phyloP scores from a whole-genome alignment of 2,888 invertebrate species.

The Notodonta ziczac region DNA sequence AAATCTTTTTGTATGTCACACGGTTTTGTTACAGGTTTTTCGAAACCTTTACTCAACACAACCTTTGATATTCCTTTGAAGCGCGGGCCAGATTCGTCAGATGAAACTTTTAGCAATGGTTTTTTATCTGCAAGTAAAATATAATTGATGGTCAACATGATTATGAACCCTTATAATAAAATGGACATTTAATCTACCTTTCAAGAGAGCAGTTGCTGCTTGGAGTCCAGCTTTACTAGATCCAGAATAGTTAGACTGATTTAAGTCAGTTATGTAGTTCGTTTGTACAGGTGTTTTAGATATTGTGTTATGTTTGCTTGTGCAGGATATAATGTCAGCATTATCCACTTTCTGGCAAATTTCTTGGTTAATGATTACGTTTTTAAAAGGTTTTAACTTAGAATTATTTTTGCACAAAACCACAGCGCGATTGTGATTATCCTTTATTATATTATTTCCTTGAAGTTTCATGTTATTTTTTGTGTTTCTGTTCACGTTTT shows the following conservation, averaged over 20 bases:
- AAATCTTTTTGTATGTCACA: constrained; percentile 20
- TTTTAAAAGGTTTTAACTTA: not conserved
- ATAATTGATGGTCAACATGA: not conserved
- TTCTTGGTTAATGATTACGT: constrained; percentile 7
- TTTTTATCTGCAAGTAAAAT: constrained; percentile 14
- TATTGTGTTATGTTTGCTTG: not conserved
- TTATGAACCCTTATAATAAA: not conserved
- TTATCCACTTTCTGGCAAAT: constrained; percentile 1
- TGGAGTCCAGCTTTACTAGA: constrained; percentile 31
- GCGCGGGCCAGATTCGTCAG: constrained; percentile 30
- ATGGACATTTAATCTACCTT: constrained; percentile 17
- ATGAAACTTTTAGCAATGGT: constrained; percentile 3
- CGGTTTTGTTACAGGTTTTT: constrained; percentile 16
- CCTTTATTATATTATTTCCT: constrained; percentile 9
- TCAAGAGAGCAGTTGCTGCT: constrained; percentile 11
- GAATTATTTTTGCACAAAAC: constrained; percentile 18
- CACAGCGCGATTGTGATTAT: constrained; percentile 21
- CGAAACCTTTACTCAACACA: constrained; percentile 42
- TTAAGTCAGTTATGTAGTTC: constrained; percentile 18
- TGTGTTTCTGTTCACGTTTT: constrained; percentile 17
- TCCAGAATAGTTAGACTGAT: constrained; percentile 30
- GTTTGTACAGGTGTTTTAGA: constrained; percentile 1
- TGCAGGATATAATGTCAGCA: constrained; percentile 8
- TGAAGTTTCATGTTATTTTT: constrained; percentile 17
- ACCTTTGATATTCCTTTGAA: constrained; percentile 53